Evolutionary conservation across 2,888 invertebrate species (phyloP).

Genomic region (Lithodes maja): DNA sequence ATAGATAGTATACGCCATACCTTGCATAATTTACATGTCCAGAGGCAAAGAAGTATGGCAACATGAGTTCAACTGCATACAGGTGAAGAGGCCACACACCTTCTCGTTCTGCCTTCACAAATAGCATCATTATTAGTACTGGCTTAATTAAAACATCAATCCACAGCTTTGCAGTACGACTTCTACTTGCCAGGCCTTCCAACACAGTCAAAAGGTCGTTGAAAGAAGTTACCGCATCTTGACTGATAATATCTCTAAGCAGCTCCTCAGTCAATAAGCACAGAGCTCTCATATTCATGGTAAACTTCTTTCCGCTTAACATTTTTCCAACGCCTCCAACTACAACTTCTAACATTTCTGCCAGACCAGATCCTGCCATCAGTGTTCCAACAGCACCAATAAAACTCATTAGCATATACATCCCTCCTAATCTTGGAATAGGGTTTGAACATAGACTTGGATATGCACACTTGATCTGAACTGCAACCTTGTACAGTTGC

Average conservation of each 20-base stretch:
- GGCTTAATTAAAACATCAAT: background rate
- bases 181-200: too few species aligned
- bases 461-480: background rate
- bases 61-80: too few species aligned
- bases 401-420: conserved; percentile 4
- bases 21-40: too few species aligned
- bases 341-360: background rate
- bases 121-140: background rate
- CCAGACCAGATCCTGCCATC: background rate
- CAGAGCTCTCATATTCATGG: too few species aligned
- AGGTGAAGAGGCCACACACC: background rate
- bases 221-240: background rate
- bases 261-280: too few species aligned
- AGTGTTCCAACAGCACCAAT: background rate
- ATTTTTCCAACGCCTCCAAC: background rate
- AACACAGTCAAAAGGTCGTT: background rate
- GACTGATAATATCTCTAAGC: background rate
- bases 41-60: too few species aligned
- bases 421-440: background rate
- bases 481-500: too few species aligned
- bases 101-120: background rate
- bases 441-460: background rate
- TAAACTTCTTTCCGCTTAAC: too few species aligned
- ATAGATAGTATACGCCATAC: too few species aligned
- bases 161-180: too few species aligned